Conservation (phyloP, 2,113 vertebrate genomes). For the Anolis sagrei region DNA sequence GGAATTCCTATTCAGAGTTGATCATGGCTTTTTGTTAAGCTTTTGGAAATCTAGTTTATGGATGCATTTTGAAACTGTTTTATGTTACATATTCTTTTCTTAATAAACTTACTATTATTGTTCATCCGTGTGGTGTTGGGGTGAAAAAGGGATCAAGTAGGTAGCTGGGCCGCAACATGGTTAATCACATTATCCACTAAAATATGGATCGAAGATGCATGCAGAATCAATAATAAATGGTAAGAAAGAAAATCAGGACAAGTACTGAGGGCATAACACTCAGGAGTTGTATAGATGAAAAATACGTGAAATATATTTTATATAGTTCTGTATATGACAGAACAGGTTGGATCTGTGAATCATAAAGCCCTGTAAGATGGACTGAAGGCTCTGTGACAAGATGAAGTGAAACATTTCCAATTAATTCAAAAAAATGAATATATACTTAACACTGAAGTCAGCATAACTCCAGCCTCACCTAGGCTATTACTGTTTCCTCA, state of each 20-base stretch:
- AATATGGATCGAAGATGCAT: not conserved
- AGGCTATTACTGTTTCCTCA: slow-evolving; percentile 39
- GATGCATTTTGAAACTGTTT: no score
- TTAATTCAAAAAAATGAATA: not conserved
- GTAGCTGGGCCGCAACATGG: no score
- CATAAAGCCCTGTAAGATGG: not conserved
- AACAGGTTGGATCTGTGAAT: slow-evolving; percentile 3
- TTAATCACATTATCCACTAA: not conserved
- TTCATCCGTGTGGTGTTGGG: no score
- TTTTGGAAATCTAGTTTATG: no score
- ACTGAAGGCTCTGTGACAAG: not conserved
- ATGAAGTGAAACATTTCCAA: not conserved
- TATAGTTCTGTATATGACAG: not conserved
- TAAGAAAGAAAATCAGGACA: not conserved
- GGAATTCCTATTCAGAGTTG: no score
- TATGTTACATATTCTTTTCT: no score
- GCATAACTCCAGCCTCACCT: not conserved
- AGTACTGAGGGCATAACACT: not conserved
- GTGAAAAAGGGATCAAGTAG: no score
- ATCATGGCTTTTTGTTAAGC: no score
- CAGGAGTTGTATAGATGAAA: not conserved
- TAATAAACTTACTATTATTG: no score
- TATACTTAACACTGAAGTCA: not conserved
- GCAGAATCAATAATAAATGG: not conserved
- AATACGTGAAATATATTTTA: not conserved